phyloP scores from a whole-genome alignment of 2,113 vertebrate species.

The Trogon melanurus region DNA sequence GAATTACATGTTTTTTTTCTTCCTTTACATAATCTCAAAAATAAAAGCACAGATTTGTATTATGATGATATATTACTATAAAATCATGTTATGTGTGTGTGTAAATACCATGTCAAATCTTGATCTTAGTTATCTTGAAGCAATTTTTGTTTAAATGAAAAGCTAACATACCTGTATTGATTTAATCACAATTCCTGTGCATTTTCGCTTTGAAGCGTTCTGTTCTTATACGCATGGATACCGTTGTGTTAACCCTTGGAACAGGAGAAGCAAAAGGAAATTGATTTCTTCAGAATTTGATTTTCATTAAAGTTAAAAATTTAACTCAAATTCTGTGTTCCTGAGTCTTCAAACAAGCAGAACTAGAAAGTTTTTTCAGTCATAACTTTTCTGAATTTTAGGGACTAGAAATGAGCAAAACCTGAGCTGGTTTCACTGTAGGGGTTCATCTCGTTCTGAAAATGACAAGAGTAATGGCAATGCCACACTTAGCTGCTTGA shows the following conservation, averaged over 20 bases:
- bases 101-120: not conserved
- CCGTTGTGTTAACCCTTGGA: not conserved
- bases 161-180: not conserved
- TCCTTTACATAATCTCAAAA: not conserved
- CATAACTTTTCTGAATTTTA: not conserved
- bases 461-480: not conserved
- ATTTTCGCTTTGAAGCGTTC: not conserved
- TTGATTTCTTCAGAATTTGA: not conserved
- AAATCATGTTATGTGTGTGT: not conserved
- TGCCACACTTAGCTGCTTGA: not conserved
- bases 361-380: not conserved
- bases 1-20: not conserved
- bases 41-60: not conserved
- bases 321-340: not conserved
- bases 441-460: not conserved
- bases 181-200: not conserved
- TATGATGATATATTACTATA: not conserved
- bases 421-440: not conserved
- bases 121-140: not conserved
- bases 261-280: not conserved
- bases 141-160: not conserved
- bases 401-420: not conserved
- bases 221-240: not conserved
- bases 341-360: not conserved
- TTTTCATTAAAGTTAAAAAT: not conserved